phyloP scores from a whole-genome alignment of 2,888 invertebrate species.

The Hartigia nigra region DNA sequence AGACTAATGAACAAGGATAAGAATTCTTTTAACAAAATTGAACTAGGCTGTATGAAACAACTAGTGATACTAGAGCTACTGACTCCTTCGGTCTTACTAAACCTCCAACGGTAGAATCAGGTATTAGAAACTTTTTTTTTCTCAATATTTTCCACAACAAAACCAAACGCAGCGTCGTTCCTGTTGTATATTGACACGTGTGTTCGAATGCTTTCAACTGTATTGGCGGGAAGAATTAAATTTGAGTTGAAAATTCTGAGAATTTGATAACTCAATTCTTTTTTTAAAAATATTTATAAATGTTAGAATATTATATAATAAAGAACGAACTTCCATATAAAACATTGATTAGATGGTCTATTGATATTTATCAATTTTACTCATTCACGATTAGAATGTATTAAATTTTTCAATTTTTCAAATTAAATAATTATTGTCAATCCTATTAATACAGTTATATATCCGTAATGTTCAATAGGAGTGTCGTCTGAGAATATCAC shows the following conservation, averaged over 20 bases:
- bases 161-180: background rate
- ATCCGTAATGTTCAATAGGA: no score
- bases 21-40: background rate
- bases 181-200: background rate
- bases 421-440: no score
- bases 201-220: background rate
- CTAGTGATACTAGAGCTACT: background rate
- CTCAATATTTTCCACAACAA: background rate
- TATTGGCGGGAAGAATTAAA: background rate
- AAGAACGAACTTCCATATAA: no score
- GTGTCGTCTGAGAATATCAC: no score
- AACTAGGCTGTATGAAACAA: background rate
- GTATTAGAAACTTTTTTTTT: background rate
- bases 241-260: background rate
- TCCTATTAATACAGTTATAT: no score
- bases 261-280: background rate
- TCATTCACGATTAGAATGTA: no score
- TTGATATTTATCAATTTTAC: background rate
- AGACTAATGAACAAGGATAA: background rate
- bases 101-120: background rate
- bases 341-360: no score
- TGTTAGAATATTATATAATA: no score
- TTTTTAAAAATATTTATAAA: no score
- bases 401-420: no score
- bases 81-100: background rate